Evolutionary conservation across 2,888 invertebrate species (phyloP).

Genomic region (Chrysolina haemoptera): DNA sequence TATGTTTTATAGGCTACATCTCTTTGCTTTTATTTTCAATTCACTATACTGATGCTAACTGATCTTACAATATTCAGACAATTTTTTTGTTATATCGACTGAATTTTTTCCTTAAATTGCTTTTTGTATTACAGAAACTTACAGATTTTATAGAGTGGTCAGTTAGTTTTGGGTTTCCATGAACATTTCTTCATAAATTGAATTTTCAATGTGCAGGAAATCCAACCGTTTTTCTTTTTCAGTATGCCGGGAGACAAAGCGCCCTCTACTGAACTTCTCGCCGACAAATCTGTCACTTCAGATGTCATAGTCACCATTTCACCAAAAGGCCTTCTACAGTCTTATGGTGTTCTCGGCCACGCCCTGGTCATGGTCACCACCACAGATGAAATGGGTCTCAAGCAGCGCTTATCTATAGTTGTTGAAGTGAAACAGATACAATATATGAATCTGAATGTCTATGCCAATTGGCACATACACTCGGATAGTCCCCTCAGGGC

Average conservation of each 20-base stretch:
- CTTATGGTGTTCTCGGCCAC: conserved; percentile 66
- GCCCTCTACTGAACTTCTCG: conserved; percentile 54
- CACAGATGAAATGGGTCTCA: conserved; percentile 71
- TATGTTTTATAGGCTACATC: too few relatives aligned
- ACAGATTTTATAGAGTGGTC: too few relatives aligned
- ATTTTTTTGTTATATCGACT: too few relatives aligned
- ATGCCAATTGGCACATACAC: conserved; percentile 63
- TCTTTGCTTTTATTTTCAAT: too few relatives aligned
- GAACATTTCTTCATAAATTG: too few relatives aligned
- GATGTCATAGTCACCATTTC: conserved; percentile 62
- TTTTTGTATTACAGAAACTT: too few relatives aligned
- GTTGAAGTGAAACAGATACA: conserved; percentile 71
- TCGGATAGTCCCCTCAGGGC: conserved; percentile 55
- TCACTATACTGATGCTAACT: too few relatives aligned
- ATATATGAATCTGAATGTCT: conserved; percentile 68
- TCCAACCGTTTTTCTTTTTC: background rate
- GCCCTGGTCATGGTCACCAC: conserved; percentile 70
- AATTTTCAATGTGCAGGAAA: too few relatives aligned
- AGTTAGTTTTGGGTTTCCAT: too few relatives aligned
- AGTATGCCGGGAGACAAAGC: conserved; percentile 57
- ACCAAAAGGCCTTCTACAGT: conserved; percentile 63
- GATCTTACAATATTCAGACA: too few relatives aligned
- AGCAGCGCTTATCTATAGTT: conserved; percentile 71
- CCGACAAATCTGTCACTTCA: conserved; percentile 55
- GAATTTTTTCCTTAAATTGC: too few relatives aligned